Percentiles rank a stretch among this genome's conserved stretches.
Evolutionary conservation across 2,113 vertebrate species (phyloP).

Genomic region (Corythoichthys intestinalis): DNA sequence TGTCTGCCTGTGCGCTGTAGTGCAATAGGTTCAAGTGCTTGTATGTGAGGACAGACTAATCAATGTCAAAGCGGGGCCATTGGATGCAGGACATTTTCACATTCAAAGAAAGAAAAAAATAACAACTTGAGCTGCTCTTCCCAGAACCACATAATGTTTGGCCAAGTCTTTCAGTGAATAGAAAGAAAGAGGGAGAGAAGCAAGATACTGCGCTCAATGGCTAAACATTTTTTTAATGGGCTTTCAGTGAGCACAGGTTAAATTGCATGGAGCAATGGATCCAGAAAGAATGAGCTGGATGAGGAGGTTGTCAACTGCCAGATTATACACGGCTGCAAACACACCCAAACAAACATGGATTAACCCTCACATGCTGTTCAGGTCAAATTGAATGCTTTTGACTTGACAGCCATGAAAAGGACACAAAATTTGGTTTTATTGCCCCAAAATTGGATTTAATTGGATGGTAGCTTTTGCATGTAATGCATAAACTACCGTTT

Average conservation of each 20-base stretch:
- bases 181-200: slow-evolving; percentile 14
- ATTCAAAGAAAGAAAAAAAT: neutral
- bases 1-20: slow-evolving; percentile 44
- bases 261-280: slow-evolving; percentile 27
- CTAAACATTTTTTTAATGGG: slow-evolving; percentile 51
- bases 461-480: no score
- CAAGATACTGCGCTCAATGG: slow-evolving; percentile 41
- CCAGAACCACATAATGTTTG: slow-evolving; percentile 60
- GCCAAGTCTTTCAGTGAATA: slow-evolving; percentile 26
- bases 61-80: neutral
- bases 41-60: neutral
- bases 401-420: neutral
- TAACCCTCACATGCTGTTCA: neutral
- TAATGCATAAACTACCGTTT: no score
- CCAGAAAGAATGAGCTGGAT: slow-evolving; percentile 12
- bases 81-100: slow-evolving; percentile 11
- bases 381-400: neutral
- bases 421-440: neutral
- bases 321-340: slow-evolving; percentile 19
- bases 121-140: slow-evolving; percentile 46
- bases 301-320: slow-evolving; percentile 8
- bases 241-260: slow-evolving; percentile 52
- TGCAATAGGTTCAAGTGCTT: slow-evolving; percentile 35
- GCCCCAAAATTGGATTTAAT: neutral
- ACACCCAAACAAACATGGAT: slow-evolving; percentile 18